A percentile compares a stretch with the other conserved stretches of the same genome.
phyloP scores from a whole-genome alignment of 2,113 vertebrate genomes.

The Oenanthe melanoleuca region DNA sequence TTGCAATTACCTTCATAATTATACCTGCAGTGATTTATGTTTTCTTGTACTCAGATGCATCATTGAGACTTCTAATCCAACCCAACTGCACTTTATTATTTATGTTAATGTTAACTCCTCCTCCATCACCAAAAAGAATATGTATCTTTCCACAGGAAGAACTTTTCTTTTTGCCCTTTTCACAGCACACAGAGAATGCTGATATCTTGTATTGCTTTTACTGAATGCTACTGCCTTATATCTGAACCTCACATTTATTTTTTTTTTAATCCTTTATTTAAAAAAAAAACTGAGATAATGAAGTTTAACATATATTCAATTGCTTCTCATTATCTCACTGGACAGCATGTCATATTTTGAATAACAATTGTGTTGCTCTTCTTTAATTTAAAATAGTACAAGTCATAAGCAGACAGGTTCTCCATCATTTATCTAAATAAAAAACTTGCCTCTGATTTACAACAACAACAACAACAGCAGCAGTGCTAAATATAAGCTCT shows the following conservation, averaged over 20 bases:
- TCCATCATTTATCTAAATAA: not conserved
- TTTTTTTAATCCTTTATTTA: not conserved
- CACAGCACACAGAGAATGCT: not conserved
- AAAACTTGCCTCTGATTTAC: not conserved
- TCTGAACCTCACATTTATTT: rapidly evolving
- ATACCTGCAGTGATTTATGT: slow-evolving; percentile 75
- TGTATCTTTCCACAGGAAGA: not conserved
- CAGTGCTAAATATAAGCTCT: not conserved
- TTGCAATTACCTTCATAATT: slow-evolving; percentile 78
- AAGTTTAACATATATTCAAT: not conserved
- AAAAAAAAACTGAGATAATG: not conserved
- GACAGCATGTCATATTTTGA: not conserved
- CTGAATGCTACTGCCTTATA: not conserved
- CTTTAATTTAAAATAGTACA: not conserved
- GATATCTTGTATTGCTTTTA: not conserved
- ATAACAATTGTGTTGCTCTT: not conserved
- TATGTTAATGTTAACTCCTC: slow-evolving; percentile 35
- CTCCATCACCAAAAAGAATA: not conserved
- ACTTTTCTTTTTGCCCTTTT: not conserved
- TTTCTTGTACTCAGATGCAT: slow-evolving; percentile 68
- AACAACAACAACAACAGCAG: not conserved
- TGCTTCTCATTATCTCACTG: not conserved
- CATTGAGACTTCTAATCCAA: slow-evolving; percentile 66
- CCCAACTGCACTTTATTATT: slow-evolving; percentile 55
- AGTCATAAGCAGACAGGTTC: not conserved